Percentiles rank a stretch among this genome's conserved stretches.
These are phyloP conservation scores for Eumaeus atala DNA, from an alignment of 1,140 invertebrate species.

Conservation along the genomic window DNA sequence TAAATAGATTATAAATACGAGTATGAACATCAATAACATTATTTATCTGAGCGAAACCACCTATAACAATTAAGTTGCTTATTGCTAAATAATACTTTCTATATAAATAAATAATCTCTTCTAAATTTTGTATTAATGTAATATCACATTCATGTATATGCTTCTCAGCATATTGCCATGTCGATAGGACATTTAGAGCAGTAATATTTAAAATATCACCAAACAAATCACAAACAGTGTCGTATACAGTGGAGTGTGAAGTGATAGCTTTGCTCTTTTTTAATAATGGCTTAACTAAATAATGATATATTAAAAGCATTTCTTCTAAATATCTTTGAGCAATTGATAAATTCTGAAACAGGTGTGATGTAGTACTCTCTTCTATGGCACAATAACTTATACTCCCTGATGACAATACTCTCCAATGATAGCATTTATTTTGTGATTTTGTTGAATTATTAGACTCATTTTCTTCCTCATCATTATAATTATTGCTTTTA, in stretches of 20 bases:
- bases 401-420: slow-evolving; percentile 60
- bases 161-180: slow-evolving; percentile 79
- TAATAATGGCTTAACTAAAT: slow-evolving; percentile 77
- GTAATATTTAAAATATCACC: slow-evolving; percentile 81
- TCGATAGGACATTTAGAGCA: slow-evolving; percentile 79
- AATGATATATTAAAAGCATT: slow-evolving; percentile 77
- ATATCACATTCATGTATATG: slow-evolving; percentile 79
- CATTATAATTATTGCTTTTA: slow-evolving; percentile 31
- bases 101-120: slow-evolving; percentile 83
- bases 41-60: slow-evolving; percentile 81
- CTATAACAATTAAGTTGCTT: slow-evolving; percentile 84
- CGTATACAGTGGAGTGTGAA: slow-evolving; percentile 77
- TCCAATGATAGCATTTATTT: slow-evolving; percentile 65
- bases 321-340: slow-evolving; percentile 83
- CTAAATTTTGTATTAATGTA: slow-evolving; percentile 80
- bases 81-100: slow-evolving; percentile 82
- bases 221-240: slow-evolving; percentile 79
- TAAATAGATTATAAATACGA: slow-evolving; percentile 76
- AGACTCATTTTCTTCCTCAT: slow-evolving; percentile 28
- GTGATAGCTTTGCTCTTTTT: slow-evolving; percentile 75
- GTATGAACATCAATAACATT: slow-evolving; percentile 77
- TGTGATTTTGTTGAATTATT: slow-evolving; percentile 45
- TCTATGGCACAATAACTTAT: slow-evolving; percentile 64
- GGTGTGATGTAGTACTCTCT: slow-evolving; percentile 58
- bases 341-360: slow-evolving; percentile 75